phyloP scores from a whole-genome alignment of 2,113 vertebrate genomes.

The Otocyon megalotis region DNA sequence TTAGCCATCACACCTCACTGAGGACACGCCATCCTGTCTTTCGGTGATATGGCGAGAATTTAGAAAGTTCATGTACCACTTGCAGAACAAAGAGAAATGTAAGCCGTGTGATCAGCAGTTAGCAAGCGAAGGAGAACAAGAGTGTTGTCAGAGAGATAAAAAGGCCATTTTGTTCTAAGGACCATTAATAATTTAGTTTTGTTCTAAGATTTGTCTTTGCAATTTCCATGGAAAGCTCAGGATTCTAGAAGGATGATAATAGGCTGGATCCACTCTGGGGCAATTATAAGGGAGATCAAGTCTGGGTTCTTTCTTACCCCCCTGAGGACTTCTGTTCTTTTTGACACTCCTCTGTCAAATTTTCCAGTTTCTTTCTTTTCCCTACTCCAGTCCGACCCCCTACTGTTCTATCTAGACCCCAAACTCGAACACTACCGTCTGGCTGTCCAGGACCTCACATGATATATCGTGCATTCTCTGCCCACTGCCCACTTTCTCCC shows the following conservation, averaged over 20 bases:
- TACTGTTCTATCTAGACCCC: neutral
- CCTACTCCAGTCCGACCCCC: neutral
- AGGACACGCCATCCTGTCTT: neutral
- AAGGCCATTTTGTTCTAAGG: neutral
- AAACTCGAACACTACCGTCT: neutral
- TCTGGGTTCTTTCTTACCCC: neutral
- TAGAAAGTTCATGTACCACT: neutral
- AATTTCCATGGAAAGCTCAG: neutral
- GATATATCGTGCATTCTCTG: neutral
- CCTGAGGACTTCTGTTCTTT: neutral
- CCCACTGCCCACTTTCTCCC: neutral
- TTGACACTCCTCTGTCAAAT: neutral
- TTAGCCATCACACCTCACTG: neutral
- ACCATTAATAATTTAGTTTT: slow-evolving; percentile 19
- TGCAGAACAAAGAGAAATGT: slow-evolving; percentile 30
- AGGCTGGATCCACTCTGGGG: neutral
- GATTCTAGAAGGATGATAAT: neutral
- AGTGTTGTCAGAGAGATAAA: neutral
- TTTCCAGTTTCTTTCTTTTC: neutral
- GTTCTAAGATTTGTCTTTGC: neutral
- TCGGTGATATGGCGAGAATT: neutral
- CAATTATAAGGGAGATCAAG: neutral
- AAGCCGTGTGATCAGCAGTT: neutral
- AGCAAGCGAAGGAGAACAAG: neutral
- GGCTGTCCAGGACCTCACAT: neutral